phyloP scores from a whole-genome alignment of 35 echinoderm and acorn worm genomes.

The Diadema setosum region DNA sequence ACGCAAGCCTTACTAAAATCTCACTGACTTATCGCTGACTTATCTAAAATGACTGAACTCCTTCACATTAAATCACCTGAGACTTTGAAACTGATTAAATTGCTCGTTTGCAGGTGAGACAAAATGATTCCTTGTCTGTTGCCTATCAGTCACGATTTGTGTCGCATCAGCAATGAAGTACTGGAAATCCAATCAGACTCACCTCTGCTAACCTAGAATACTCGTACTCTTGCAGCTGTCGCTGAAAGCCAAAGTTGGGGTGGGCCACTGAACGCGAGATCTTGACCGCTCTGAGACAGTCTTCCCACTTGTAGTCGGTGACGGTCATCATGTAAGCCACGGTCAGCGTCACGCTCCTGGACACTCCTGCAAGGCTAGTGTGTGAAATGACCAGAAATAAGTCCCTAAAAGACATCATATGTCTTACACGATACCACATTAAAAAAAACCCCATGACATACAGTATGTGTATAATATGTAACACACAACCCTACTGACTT shows the following conservation, averaged over 20 bases:
- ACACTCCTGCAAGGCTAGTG: conserved; percentile 91
- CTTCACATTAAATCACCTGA: no score
- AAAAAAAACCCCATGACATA: background rate
- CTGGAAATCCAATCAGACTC: background rate
- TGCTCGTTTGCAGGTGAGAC: no score
- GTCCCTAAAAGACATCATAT: no score
- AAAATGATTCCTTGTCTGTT: no score
- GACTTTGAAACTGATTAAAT: no score
- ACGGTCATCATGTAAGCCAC: conserved; percentile 96
- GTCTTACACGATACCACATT: no score
- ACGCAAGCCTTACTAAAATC: no score
- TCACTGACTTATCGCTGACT: no score
- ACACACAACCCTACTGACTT: no score
- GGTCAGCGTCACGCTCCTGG: conserved; percentile 79
- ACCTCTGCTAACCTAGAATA: conserved; percentile 69
- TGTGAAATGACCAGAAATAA: no score
- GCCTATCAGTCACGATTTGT: no score
- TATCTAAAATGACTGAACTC: no score
- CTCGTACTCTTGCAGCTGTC: conserved; percentile 87
- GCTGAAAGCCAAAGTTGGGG: conserved; percentile 98
- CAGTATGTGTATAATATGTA: background rate
- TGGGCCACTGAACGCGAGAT: conserved; percentile 64
- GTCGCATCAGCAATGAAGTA: background rate
- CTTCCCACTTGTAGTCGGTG: conserved; percentile 77
- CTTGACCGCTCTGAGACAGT: conserved; percentile 70